phyloP scores from a whole-genome alignment of 2,888 invertebrate genomes.

The Hirtodrosophila duncani region DNA sequence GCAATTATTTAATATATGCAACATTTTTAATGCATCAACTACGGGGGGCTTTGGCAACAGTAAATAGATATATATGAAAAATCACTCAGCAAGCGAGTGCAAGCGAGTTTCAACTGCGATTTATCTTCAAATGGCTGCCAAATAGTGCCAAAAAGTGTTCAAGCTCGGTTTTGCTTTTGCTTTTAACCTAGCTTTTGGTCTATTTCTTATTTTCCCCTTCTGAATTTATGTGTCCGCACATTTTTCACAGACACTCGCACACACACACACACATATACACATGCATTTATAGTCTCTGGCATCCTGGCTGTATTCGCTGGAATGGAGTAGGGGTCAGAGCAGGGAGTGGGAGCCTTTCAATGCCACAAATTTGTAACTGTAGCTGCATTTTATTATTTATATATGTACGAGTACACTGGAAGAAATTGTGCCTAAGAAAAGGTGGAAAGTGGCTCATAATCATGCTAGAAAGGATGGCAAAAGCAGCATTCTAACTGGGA shows the following conservation, averaged over 20 bases:
- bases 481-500: too few species aligned
- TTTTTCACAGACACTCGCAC: constrained; percentile 4
- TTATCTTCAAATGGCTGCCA: constrained; percentile 37
- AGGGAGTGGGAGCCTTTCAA: too few species aligned
- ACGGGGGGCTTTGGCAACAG: neutral
- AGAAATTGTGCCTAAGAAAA: too few species aligned
- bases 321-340: too few species aligned
- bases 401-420: constrained; percentile 14
- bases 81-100: constrained; percentile 3
- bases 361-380: constrained; percentile 11
- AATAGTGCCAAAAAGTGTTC: constrained; percentile 37
- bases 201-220: constrained; percentile 11
- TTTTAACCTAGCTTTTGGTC: neutral
- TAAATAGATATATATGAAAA: constrained; percentile 10
- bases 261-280: neutral
- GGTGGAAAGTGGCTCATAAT: too few species aligned
- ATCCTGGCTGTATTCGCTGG: neutral
- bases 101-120: constrained; percentile 22
- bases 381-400: constrained; percentile 22
- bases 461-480: too few species aligned
- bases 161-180: neutral
- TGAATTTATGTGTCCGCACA: constrained; percentile 7
- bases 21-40: constrained; percentile 4
- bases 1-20: constrained; percentile 26
- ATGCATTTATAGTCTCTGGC: neutral